Percentiles rank a stretch among this genome's conserved stretches.
These are phyloP conservation scores for Drosophila bifasciata DNA, from an alignment of 1,140 invertebrate genomes.

Conservation along the genomic window DNA sequence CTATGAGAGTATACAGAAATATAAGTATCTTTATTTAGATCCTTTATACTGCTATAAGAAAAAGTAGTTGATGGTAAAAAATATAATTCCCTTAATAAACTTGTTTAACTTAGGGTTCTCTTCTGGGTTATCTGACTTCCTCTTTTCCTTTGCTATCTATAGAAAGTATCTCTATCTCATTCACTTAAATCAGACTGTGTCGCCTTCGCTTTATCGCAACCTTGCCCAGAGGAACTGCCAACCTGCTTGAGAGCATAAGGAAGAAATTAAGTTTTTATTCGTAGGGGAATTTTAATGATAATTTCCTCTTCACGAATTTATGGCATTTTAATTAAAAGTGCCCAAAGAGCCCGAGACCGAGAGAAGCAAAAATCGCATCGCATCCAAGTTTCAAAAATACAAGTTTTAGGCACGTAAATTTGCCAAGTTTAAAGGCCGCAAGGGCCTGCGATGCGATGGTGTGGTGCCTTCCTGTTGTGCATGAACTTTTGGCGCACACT, in stretches of 20 bases:
- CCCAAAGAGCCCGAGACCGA: constrained; percentile 42
- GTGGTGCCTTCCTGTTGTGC: constrained; percentile 64
- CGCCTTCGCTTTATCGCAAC: constrained; percentile 27
- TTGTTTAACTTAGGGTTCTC: not conserved
- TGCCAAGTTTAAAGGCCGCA: constrained; percentile 50
- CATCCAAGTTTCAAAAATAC: constrained; percentile 55
- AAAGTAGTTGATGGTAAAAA: too few species aligned
- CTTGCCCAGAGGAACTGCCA: constrained; percentile 50
- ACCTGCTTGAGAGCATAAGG: constrained; percentile 58
- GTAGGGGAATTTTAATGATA: constrained; percentile 75
- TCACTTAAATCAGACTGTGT: constrained; percentile 1
- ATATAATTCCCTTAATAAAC: not conserved
- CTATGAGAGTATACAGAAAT: too few species aligned
- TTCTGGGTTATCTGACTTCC: not conserved
- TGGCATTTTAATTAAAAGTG: constrained; percentile 80
- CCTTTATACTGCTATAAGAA: too few species aligned
- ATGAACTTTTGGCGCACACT: constrained; percentile 59
- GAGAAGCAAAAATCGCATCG: constrained; percentile 36
- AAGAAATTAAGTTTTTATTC: constrained; percentile 69
- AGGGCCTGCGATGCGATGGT: constrained; percentile 8
- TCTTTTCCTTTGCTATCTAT: constrained; percentile 4
- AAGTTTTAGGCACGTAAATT: constrained; percentile 77
- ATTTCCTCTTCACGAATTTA: constrained; percentile 80
- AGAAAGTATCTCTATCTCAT: constrained; percentile 14
- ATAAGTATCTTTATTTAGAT: too few species aligned